These are phyloP conservation scores for Nibea coibor DNA, from an alignment of 2,113 vertebrate genomes.

Conservation along the genomic window DNA sequence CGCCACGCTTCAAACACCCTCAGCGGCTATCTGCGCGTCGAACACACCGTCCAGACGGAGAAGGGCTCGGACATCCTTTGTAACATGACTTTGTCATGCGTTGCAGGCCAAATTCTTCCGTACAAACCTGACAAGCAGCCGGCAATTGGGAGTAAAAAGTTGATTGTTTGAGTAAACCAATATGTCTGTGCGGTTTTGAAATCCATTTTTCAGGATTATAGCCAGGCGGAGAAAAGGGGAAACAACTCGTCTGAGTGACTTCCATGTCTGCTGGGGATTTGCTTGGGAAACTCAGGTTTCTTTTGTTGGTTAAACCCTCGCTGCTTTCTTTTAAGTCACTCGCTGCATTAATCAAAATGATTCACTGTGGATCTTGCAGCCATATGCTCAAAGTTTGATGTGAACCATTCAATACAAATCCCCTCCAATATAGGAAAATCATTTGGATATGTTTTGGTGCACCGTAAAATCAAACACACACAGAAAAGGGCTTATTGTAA, in stretches of 20 bases:
- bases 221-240: constrained; percentile 38
- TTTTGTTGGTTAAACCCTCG: constrained; percentile 34
- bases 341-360: constrained; percentile 28
- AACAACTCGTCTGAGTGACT: constrained; percentile 42
- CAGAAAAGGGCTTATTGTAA: constrained; percentile 27
- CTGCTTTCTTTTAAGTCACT: constrained; percentile 41
- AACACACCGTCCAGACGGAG: constrained; percentile 40
- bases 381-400: constrained; percentile 47
- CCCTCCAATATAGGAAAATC: constrained; percentile 21
- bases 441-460: constrained; percentile 20
- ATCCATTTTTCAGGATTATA: constrained; percentile 56
- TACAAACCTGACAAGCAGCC: constrained; percentile 37
- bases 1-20: constrained; percentile 12
- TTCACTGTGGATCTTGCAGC: constrained; percentile 16
- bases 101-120: constrained; percentile 25
- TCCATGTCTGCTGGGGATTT: constrained; percentile 47
- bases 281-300: constrained; percentile 50
- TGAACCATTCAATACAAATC: constrained; percentile 20
- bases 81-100: constrained; percentile 7
- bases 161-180: constrained; percentile 65
- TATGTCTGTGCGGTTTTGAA: constrained; percentile 64
- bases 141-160: constrained; percentile 16
- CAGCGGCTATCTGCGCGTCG: constrained; percentile 21
- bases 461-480: constrained; percentile 41
- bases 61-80: neutral